These are phyloP conservation scores for Atopsyche davidsoni DNA, from an alignment of 1,140 invertebrate species.

Conservation along the genomic window DNA sequence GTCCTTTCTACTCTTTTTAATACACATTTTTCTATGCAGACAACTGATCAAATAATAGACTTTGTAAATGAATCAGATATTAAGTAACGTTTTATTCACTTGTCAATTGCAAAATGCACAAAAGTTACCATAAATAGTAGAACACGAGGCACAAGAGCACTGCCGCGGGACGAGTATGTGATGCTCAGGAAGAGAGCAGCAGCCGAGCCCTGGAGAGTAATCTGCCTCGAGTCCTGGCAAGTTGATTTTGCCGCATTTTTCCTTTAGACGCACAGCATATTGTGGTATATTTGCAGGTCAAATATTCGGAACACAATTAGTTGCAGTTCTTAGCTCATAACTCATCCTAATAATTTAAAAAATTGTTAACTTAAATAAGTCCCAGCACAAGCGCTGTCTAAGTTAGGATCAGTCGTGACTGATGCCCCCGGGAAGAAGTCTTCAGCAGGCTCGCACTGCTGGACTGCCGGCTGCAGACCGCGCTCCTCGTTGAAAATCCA, in stretches of 20 bases:
- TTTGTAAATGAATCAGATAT: too few relatives aligned
- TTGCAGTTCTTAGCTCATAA: slow-evolving; percentile 12
- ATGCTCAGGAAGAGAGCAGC: too few relatives aligned
- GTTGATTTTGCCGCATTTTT: slow-evolving; percentile 4
- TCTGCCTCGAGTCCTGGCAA: background rate
- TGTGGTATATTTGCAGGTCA: slow-evolving; percentile 28
- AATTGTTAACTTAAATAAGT: slow-evolving; percentile 14
- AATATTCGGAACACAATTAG: slow-evolving; percentile 21
- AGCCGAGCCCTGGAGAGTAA: too few relatives aligned
- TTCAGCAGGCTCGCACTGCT: background rate
- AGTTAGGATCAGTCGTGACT: slow-evolving; percentile 5
- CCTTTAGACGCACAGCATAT: slow-evolving; percentile 18
- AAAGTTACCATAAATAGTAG: too few relatives aligned
- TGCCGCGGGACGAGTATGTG: too few relatives aligned
- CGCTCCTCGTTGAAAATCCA: slow-evolving; percentile 15
- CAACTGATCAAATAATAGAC: too few relatives aligned
- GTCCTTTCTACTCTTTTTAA: too few relatives aligned
- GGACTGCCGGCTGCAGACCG: slow-evolving; percentile 8
- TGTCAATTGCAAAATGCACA: too few relatives aligned
- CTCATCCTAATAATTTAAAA: background rate
- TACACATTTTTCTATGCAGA: too few relatives aligned
- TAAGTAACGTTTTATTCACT: too few relatives aligned
- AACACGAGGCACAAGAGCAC: too few relatives aligned
- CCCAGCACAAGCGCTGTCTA: slow-evolving; percentile 22
- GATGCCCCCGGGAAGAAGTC: background rate